phyloP scores from a whole-genome alignment of 1,140 invertebrate genomes.

The Ceratina japonica region DNA sequence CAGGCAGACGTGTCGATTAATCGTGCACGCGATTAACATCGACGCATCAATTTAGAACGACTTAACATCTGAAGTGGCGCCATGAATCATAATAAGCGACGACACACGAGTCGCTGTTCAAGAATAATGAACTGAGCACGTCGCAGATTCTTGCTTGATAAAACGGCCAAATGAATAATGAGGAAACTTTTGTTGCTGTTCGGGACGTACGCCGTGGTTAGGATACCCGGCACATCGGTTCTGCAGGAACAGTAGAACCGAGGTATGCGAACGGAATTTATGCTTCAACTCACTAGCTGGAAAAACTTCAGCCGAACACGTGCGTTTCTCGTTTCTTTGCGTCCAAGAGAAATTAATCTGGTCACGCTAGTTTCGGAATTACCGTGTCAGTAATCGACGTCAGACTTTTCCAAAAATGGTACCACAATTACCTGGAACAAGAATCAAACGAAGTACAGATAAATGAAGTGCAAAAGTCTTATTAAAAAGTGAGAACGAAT shows the following conservation, averaged over 20 bases:
- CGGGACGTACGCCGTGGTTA: constrained; percentile 10
- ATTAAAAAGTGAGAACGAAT: too few relatives aligned
- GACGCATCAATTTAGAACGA: too few relatives aligned
- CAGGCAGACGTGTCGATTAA: neutral
- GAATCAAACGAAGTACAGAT: too few relatives aligned
- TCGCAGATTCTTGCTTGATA: neutral
- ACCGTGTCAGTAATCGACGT: too few relatives aligned
- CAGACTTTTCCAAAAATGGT: too few relatives aligned
- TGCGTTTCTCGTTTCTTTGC: neutral
- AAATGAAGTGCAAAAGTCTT: too few relatives aligned
- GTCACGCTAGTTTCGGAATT: too few relatives aligned
- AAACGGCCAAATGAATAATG: constrained; percentile 41
- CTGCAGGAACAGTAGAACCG: neutral
- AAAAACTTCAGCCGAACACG: neutral
- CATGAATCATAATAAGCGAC: constrained; percentile 14
- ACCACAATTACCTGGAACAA: too few relatives aligned
- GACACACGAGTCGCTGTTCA: constrained; percentile 11
- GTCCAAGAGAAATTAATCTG: neutral
- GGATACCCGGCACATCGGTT: too few relatives aligned
- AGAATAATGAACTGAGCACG: neutral
- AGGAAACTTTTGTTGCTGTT: constrained; percentile 28
- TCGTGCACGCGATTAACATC: neutral
- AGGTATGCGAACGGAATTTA: constrained; percentile 13
- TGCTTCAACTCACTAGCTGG: neutral
- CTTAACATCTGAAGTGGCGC: too few relatives aligned